Conservation (phyloP, 1,140 invertebrate species). For the Halesus radiatus region DNA sequence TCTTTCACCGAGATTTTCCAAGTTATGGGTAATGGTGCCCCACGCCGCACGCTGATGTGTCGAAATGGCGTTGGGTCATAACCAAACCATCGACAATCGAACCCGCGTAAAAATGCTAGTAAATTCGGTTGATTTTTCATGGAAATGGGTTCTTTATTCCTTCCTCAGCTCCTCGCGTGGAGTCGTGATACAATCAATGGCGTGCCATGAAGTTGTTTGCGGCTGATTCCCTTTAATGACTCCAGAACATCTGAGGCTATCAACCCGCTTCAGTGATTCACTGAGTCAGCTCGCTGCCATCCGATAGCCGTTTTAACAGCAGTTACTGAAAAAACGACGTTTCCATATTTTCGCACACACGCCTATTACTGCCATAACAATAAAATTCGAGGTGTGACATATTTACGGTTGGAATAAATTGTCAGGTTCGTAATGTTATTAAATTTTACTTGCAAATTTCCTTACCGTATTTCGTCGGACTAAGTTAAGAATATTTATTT, state of each 20-base stretch:
- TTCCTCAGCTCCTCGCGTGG: not conserved
- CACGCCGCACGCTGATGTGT: not conserved
- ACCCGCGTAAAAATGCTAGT: not conserved
- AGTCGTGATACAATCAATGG: slow-evolving; percentile 1
- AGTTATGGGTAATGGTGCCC: not conserved
- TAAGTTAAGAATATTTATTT: too few species aligned
- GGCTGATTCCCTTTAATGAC: not conserved
- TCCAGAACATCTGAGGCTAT: slow-evolving; percentile 25
- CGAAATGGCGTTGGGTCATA: not conserved
- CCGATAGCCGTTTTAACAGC: not conserved
- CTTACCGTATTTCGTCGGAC: not conserved
- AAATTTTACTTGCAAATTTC: not conserved
- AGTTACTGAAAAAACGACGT: not conserved
- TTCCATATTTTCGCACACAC: not conserved
- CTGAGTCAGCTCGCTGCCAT: not conserved
- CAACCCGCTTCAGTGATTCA: slow-evolving; percentile 4
- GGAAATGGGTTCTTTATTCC: not conserved
- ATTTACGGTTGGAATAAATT: not conserved
- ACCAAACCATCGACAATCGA: not conserved
- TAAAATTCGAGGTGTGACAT: slow-evolving; percentile 3
- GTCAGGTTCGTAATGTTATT: not conserved
- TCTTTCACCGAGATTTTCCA: not conserved
- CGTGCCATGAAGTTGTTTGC: slow-evolving; percentile 6
- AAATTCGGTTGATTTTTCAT: not conserved
- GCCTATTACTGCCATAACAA: not conserved